phyloP scores from a whole-genome alignment of 2,888 invertebrate genomes.

The Xestia ashworthii region DNA sequence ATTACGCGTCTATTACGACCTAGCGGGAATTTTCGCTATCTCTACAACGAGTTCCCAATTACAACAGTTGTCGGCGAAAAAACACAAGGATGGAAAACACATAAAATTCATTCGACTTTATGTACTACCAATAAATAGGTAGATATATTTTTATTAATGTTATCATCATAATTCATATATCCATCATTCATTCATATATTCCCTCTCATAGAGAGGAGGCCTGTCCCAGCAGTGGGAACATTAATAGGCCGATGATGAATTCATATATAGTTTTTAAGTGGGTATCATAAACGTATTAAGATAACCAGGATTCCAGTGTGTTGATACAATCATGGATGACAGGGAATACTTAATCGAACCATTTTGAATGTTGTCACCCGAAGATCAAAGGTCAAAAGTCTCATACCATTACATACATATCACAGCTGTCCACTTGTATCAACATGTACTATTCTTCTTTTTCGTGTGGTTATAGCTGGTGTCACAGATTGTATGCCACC shows the following conservation, averaged over 20 bases:
- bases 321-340: neutral
- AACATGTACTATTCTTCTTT: neutral
- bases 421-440: neutral
- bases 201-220: too few species aligned
- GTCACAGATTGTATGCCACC: too few species aligned
- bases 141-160: neutral
- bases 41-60: neutral
- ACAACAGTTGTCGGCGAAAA: neutral
- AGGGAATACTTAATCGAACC: neutral
- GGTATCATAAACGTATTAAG: neutral
- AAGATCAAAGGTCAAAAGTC: neutral
- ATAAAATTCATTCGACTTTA: neutral
- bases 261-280: constrained; percentile 8
- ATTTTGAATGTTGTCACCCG: neutral
- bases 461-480: too few species aligned
- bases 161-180: constrained; percentile 2
- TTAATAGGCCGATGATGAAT: too few species aligned
- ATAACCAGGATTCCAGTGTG: neutral
- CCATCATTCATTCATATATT: too few species aligned
- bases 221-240: too few species aligned
- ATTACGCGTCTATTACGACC: neutral
- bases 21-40: too few species aligned
- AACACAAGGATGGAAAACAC: neutral
- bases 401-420: neutral
- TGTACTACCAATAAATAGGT: neutral